These are phyloP conservation scores for Pachliopta kotzebuea DNA, from an alignment of 2,888 invertebrate species.

Conservation along the genomic window DNA sequence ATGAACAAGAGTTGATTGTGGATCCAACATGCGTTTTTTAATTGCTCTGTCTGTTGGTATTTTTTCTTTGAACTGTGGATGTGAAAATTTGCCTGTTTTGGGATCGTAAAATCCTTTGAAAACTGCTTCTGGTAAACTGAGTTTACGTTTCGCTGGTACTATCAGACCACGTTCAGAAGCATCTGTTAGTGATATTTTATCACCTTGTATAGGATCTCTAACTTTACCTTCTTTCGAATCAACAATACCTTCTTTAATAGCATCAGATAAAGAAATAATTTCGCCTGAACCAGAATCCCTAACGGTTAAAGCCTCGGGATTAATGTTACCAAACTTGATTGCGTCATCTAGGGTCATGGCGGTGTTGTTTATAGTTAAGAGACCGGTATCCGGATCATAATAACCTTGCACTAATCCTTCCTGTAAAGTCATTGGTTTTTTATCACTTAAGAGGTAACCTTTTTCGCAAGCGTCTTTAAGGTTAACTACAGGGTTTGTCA, in stretches of 20 bases:
- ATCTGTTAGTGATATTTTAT: slow-evolving; percentile 88
- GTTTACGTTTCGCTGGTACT: slow-evolving; percentile 89
- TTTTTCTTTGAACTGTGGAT: slow-evolving; percentile 89
- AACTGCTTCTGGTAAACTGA: slow-evolving; percentile 93
- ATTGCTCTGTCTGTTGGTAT: slow-evolving; percentile 91
- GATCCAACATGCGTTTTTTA: slow-evolving; percentile 90
- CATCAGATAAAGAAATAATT: slow-evolving; percentile 89
- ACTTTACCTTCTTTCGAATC: slow-evolving; percentile 90
- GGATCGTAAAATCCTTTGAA: slow-evolving; percentile 95
- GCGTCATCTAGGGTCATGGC: slow-evolving; percentile 87
- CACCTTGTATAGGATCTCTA: slow-evolving; percentile 86
- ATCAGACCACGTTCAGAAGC: slow-evolving; percentile 91
- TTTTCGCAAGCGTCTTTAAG: slow-evolving; percentile 90
- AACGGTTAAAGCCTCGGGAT: slow-evolving; percentile 87
- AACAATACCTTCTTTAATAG: slow-evolving; percentile 87
- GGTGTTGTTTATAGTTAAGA: slow-evolving; percentile 85
- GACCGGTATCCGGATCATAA: slow-evolving; percentile 87
- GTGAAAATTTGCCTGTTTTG: slow-evolving; percentile 89
- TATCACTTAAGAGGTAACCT: slow-evolving; percentile 89
- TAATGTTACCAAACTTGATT: slow-evolving; percentile 87
- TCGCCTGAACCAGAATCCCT: slow-evolving; percentile 90
- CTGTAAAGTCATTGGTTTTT: slow-evolving; percentile 90
- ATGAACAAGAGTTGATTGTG: slow-evolving; percentile 91
- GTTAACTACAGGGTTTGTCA: slow-evolving; percentile 85
- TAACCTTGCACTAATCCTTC: slow-evolving; percentile 90